Conservation (phyloP, 2,888 invertebrate species). For the Aphidius colemani region DNA sequence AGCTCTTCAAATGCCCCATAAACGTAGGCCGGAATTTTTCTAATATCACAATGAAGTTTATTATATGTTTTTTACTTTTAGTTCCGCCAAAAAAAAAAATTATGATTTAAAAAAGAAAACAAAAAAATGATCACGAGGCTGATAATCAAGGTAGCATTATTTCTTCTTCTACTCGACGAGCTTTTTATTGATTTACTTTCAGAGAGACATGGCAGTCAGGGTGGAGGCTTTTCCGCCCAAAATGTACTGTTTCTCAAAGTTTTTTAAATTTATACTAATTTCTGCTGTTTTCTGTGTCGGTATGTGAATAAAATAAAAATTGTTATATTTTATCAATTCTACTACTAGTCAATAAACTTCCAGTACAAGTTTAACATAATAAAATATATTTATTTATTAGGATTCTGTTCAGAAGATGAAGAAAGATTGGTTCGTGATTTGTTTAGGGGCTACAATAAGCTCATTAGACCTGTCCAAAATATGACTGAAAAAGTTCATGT, state of each 20-base stretch:
- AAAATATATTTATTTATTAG: constrained; percentile 56
- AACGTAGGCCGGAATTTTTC: too few relatives aligned
- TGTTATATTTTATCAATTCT: too few relatives aligned
- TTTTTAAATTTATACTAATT: constrained; percentile 49
- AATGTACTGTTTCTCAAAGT: constrained; percentile 51
- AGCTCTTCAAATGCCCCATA: too few relatives aligned
- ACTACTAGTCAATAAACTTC: too few relatives aligned
- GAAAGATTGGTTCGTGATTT: constrained; percentile 93
- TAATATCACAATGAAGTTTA: too few relatives aligned
- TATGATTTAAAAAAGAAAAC: too few relatives aligned
- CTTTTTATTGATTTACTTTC: constrained; percentile 22
- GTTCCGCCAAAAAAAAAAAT: too few relatives aligned
- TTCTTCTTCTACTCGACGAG: too few relatives aligned
- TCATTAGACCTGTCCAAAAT: constrained; percentile 96
- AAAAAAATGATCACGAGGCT: too few relatives aligned
- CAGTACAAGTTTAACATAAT: too few relatives aligned
- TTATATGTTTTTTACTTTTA: too few relatives aligned
- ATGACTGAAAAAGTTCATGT: constrained; percentile 98
- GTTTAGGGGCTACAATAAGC: constrained; percentile 97
- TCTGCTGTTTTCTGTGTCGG: constrained; percentile 53
- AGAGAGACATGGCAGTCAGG: constrained; percentile 28
- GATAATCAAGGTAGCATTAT: too few relatives aligned
- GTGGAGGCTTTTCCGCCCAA: constrained; percentile 37
- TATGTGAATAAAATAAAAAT: constrained; percentile 40
- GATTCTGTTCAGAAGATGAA: constrained; percentile 90